Conservation (phyloP, 2,888 invertebrate species). For the Halictus ligatus region DNA sequence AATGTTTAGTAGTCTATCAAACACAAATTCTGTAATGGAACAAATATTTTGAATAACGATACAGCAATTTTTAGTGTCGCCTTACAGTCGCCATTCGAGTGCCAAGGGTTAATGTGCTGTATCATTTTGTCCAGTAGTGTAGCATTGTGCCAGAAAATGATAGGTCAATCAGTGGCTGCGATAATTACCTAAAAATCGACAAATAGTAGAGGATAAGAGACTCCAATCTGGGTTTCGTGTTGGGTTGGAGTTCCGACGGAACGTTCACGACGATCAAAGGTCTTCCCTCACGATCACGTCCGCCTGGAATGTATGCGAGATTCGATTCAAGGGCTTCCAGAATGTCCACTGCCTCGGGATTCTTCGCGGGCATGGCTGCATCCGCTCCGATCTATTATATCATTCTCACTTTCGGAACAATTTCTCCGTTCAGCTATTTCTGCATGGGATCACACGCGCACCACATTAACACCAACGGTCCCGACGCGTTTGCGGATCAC, state of each 20-base stretch:
- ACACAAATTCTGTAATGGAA: too few relatives aligned
- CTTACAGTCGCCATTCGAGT: too few relatives aligned
- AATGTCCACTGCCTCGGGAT: conserved; percentile 86
- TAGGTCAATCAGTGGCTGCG: neutral
- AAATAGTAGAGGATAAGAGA: conserved; percentile 85
- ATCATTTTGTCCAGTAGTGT: too few relatives aligned
- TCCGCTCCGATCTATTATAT: conserved; percentile 4
- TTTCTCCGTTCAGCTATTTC: neutral
- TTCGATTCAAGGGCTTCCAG: conserved; percentile 87
- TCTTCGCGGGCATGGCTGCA: conserved; percentile 72
- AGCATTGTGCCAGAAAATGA: too few relatives aligned
- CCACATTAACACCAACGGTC: neutral
- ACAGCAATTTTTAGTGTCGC: too few relatives aligned
- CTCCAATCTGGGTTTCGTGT: conserved; percentile 80
- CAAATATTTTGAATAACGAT: too few relatives aligned
- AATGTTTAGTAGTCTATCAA: too few relatives aligned
- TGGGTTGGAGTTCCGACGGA: conserved; percentile 86
- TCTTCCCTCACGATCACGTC: conserved; percentile 88
- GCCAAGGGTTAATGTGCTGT: too few relatives aligned
- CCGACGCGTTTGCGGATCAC: neutral
- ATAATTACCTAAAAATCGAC: conserved; percentile 85
- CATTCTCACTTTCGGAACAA: conserved; percentile 2
- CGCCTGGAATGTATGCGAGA: conserved; percentile 88
- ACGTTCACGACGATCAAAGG: conserved; percentile 88
- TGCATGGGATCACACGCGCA: neutral